Conservation (phyloP, 2,888 invertebrate genomes). For the Ochropacha duplaris region DNA sequence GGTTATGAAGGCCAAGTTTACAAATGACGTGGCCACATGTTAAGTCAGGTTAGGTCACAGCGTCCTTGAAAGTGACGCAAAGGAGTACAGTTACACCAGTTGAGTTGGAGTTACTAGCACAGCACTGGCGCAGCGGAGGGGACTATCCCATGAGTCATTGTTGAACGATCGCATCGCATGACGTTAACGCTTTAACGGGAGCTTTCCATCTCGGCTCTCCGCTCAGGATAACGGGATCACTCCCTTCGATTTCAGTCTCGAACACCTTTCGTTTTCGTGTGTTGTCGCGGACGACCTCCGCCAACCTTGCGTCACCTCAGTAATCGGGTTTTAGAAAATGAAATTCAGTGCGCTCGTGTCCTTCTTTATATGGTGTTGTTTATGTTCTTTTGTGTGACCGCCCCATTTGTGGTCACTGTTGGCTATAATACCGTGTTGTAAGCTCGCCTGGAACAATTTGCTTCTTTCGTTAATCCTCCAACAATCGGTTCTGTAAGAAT, state of each 20-base stretch:
- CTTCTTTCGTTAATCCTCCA: not conserved
- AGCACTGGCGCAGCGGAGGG: not conserved
- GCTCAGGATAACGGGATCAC: conserved; percentile 76
- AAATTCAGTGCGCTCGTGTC: conserved; percentile 73
- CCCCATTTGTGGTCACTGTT: conserved; percentile 39
- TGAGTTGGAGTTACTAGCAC: conserved; percentile 18
- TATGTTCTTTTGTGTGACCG: conserved; percentile 58
- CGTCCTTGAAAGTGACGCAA: conserved; percentile 50
- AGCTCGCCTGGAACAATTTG: conserved; percentile 8
- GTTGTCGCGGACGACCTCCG: conserved; percentile 68
- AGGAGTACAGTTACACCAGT: conserved; percentile 32
- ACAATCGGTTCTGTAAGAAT: not conserved
- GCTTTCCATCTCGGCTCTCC: conserved; percentile 73
- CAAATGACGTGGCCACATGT: not conserved
- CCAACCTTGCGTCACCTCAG: conserved; percentile 64
- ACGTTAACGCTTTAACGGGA: conserved; percentile 67
- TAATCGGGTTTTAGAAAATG: conserved; percentile 82
- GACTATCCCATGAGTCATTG: conserved; percentile 40
- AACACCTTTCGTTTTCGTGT: conserved; percentile 77
- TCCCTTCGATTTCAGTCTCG: conserved; percentile 79
- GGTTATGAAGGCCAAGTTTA: conserved; percentile 6
- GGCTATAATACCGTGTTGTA: conserved; percentile 7
- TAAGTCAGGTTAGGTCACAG: conserved; percentile 29
- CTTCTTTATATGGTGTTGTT: conserved; percentile 71
- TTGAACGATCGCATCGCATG: conserved; percentile 56